Evolutionary conservation across 2,113 vertebrate genomes (phyloP).

Genomic region (Agelaius phoeniceus): DNA sequence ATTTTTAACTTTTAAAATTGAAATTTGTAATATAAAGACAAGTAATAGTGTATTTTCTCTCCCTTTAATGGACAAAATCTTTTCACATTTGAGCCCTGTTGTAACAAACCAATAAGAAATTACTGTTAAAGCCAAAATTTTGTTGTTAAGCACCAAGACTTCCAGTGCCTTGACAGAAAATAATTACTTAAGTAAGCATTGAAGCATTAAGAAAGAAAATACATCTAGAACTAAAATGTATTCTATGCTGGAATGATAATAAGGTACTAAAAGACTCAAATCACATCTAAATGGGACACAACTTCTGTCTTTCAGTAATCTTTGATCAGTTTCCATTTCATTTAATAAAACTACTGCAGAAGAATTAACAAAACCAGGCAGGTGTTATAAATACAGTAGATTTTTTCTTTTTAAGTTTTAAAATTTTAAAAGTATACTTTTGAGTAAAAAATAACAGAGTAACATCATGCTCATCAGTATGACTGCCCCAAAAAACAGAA

Average conservation of each 20-base stretch:
- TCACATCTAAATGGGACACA: neutral
- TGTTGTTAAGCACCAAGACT: neutral
- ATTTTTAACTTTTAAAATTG: neutral
- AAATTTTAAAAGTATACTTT: neutral
- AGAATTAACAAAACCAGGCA: neutral
- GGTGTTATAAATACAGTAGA: neutral
- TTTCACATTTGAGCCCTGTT: neutral
- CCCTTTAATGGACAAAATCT: neutral
- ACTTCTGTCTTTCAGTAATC: neutral
- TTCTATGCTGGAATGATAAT: neutral
- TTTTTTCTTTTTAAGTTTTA: neutral
- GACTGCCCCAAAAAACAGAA: neutral
- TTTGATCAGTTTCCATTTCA: neutral
- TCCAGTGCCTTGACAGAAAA: conserved; percentile 25
- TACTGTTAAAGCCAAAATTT: conserved; percentile 52
- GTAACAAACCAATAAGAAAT: conserved; percentile 59
- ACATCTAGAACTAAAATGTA: conserved; percentile 33
- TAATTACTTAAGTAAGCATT: conserved; percentile 43
- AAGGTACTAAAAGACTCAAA: neutral
- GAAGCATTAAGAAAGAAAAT: conserved; percentile 64
- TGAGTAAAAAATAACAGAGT: neutral
- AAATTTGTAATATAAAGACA: neutral
- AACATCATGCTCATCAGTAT: neutral
- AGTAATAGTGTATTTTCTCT: neutral
- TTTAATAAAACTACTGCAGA: neutral